These are phyloP conservation scores for Malthinus seriepunctatus DNA, from an alignment of 2,888 invertebrate genomes.

Conservation along the genomic window DNA sequence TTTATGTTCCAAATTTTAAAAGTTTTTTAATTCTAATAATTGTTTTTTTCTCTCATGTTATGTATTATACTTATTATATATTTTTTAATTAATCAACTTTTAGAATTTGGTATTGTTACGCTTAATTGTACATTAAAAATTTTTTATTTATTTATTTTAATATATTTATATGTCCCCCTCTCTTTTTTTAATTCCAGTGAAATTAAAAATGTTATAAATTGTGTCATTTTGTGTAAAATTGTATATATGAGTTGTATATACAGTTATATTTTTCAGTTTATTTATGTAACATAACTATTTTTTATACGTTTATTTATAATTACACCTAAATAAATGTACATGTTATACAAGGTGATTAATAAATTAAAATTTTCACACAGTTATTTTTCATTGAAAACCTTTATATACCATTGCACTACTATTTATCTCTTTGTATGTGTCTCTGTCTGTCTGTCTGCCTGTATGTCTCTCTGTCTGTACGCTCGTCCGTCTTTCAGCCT, in stretches of 20 bases:
- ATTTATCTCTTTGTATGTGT: no score
- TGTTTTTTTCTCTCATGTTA: no score
- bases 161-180: conserved; percentile 2
- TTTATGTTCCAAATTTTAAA: neutral
- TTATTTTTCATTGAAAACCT: neutral
- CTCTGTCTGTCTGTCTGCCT: no score
- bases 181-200: neutral
- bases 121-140: conserved; percentile 15
- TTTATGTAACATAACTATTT: conserved; percentile 1
- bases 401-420: no score
- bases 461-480: no score
- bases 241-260: neutral
- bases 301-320: neutral
- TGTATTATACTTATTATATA: neutral
- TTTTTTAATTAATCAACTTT: neutral
- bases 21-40: conserved; percentile 6
- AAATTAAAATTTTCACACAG: neutral
- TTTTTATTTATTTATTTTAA: conserved; percentile 13
- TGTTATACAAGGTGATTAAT: neutral
- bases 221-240: neutral
- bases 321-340: neutral
- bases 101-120: conserved; percentile 8
- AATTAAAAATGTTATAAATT: conserved; percentile 4
- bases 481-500: no score
- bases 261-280: neutral